These are phyloP conservation scores for Nannobrachium achirus DNA, from an alignment of 2,113 vertebrate genomes.

Conservation along the genomic window DNA sequence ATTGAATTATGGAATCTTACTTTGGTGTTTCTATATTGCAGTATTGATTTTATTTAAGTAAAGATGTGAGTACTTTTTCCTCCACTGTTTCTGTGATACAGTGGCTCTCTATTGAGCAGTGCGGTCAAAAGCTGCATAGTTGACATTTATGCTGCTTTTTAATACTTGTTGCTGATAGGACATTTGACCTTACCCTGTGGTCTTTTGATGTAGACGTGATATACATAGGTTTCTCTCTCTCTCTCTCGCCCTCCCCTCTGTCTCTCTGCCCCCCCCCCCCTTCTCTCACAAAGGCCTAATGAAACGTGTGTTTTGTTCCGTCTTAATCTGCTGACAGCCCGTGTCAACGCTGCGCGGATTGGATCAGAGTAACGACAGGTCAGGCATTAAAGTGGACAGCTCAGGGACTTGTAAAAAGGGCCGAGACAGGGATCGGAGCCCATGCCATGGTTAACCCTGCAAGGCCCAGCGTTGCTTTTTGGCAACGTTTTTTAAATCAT, in stretches of 20 bases:
- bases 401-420: conserved; percentile 47
- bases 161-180: conserved; percentile 28
- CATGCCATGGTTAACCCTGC: conserved; percentile 41
- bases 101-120: too few relatives aligned
- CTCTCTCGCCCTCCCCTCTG: neutral
- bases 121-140: too few relatives aligned
- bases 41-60: too few relatives aligned
- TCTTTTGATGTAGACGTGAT: conserved; percentile 28
- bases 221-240: neutral
- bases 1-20: too few relatives aligned
- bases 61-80: too few relatives aligned
- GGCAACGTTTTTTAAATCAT: too few relatives aligned
- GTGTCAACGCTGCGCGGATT: conserved; percentile 68
- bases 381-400: conserved; percentile 69
- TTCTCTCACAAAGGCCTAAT: conserved; percentile 39
- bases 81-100: neutral
- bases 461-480: too few relatives aligned
- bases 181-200: conserved; percentile 33
- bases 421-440: conserved; percentile 55
- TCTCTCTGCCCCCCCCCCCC: neutral
- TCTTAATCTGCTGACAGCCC: conserved; percentile 70
- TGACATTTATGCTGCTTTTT: neutral
- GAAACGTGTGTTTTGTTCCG: conserved; percentile 53
- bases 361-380: conserved; percentile 66
- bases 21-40: too few relatives aligned